These are phyloP conservation scores for Lepus europaeus DNA, from an alignment of 2,113 vertebrate genomes.

Conservation along the genomic window DNA sequence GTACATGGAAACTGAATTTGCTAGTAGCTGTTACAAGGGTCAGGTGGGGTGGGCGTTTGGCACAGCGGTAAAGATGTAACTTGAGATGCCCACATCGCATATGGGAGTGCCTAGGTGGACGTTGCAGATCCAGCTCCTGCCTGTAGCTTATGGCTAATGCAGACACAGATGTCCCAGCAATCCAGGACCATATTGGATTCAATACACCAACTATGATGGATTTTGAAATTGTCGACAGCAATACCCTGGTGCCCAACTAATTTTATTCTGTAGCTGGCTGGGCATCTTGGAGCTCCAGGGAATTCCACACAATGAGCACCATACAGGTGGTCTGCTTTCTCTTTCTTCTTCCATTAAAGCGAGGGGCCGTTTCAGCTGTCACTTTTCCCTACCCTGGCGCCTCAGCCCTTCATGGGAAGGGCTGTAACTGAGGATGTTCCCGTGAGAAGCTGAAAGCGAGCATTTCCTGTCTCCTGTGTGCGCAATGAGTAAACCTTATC, in stretches of 20 bases:
- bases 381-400: background rate
- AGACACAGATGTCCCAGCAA: background rate
- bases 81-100: too few relatives aligned
- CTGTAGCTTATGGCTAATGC: too few relatives aligned
- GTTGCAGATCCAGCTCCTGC: too few relatives aligned
- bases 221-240: constrained; percentile 13
- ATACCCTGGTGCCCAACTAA: background rate
- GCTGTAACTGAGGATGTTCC: constrained; percentile 6
- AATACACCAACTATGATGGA: background rate
- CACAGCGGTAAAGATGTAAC: too few relatives aligned
- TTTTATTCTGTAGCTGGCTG: background rate
- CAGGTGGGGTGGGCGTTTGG: too few relatives aligned
- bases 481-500: background rate
- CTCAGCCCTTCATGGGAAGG: background rate
- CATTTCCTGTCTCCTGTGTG: background rate
- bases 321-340: background rate
- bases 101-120: too few relatives aligned
- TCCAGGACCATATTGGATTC: background rate
- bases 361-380: background rate
- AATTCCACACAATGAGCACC: constrained; percentile 38
- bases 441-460: background rate
- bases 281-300: background rate
- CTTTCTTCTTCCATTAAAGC: background rate
- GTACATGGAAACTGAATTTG: background rate
- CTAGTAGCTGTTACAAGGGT: too few relatives aligned